These are phyloP conservation scores for Ectemnius lituratus DNA, from an alignment of 2,888 invertebrate species.

Conservation along the genomic window DNA sequence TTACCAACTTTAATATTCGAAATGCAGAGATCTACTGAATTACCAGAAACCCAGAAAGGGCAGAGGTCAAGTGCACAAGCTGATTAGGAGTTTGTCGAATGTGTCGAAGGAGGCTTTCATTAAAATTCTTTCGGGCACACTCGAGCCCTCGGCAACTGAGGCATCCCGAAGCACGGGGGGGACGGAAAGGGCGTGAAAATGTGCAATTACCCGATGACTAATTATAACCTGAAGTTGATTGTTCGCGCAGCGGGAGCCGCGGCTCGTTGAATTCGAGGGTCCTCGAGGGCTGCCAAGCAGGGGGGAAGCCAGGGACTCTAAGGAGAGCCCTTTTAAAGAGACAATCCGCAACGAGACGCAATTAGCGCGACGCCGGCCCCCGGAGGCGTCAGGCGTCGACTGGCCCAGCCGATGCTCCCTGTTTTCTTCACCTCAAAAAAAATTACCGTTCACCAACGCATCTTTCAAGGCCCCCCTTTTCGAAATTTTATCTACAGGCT, in stretches of 20 bases:
- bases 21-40: no score
- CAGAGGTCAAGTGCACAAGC: no score
- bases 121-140: not conserved
- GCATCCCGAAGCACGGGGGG: no score
- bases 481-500: no score
- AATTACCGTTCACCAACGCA: constrained; percentile 24
- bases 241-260: not conserved
- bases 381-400: not conserved
- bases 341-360: not conserved
- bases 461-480: not conserved
- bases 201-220: constrained; percentile 7
- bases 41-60: no score
- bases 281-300: not conserved
- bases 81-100: not conserved
- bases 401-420: constrained; percentile 1
- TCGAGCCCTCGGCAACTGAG: no score
- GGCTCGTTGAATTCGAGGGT: constrained; percentile 2
- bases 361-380: constrained; percentile 18
- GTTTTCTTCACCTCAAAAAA: constrained; percentile 5
- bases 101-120: no score
- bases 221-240: constrained; percentile 2
- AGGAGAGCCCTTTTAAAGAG: constrained; percentile 10
- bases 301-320: not conserved
- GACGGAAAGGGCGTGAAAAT: not conserved
- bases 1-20: no score